These are phyloP conservation scores for Abscondita cerata DNA, from an alignment of 2,888 invertebrate species.

Conservation along the genomic window DNA sequence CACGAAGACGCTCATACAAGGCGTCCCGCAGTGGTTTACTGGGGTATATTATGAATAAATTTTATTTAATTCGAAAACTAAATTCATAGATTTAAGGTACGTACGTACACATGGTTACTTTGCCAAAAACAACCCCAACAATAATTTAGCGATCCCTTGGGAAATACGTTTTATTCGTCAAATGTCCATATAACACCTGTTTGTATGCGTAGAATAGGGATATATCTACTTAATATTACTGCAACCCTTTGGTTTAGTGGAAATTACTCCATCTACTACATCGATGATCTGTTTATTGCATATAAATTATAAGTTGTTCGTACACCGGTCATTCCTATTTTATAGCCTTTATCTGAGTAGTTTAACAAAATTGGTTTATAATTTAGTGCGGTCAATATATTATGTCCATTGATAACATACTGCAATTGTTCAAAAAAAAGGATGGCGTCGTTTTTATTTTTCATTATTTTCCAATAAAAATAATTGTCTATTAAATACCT, in stretches of 20 bases:
- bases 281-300: constrained; percentile 19
- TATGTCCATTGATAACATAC: too few species aligned
- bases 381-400: constrained; percentile 3
- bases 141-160: constrained; percentile 48
- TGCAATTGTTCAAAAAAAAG: too few species aligned
- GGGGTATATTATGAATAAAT: constrained; percentile 27
- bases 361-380: constrained; percentile 12
- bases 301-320: constrained; percentile 10
- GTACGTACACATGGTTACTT: constrained; percentile 22
- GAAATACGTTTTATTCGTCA: constrained; percentile 52
- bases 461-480: too few species aligned
- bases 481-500: too few species aligned
- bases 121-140: constrained; percentile 35
- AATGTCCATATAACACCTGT: constrained; percentile 38
- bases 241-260: constrained; percentile 6
- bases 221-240: constrained; percentile 18
- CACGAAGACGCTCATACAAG: background rate
- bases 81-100: constrained; percentile 32
- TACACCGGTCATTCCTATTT: constrained; percentile 3
- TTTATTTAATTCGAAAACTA: constrained; percentile 30
- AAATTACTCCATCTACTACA: constrained; percentile 21
- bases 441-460: too few species aligned
- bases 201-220: constrained; percentile 21
- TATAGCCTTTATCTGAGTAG: constrained; percentile 2
- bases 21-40: constrained; percentile 21